A percentile compares a stretch with the other conserved stretches of the same genome.
phyloP scores from a whole-genome alignment of 2,113 vertebrate species.

The Dunckerocampus dactyliophorus region DNA sequence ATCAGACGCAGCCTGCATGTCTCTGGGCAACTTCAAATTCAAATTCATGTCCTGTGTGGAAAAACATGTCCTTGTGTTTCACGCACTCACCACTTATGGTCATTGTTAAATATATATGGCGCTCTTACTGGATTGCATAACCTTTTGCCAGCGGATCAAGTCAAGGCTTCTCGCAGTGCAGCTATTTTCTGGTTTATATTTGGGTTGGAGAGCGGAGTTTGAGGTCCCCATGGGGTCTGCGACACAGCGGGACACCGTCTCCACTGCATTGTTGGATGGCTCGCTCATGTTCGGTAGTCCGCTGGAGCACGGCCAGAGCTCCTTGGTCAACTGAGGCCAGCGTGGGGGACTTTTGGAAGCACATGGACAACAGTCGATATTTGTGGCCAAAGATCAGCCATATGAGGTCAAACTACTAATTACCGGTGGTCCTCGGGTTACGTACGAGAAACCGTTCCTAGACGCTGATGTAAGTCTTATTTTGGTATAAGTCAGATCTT shows the following conservation, averaged over 20 bases:
- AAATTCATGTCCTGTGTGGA: not conserved
- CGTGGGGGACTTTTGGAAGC: not conserved
- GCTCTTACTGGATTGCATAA: not conserved
- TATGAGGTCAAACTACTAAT: not conserved
- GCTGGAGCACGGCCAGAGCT: slow-evolving; percentile 18
- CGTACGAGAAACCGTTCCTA: no score
- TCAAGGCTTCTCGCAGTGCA: slow-evolving; percentile 7
- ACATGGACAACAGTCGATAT: not conserved
- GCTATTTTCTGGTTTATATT: slow-evolving; percentile 21
- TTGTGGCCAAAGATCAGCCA: not conserved
- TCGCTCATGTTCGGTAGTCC: slow-evolving; percentile 29
- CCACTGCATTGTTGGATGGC: slow-evolving; percentile 9
- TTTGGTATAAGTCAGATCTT: no score
- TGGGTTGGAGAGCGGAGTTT: slow-evolving; percentile 22
- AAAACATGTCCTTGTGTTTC: no score
- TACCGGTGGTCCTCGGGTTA: no score
- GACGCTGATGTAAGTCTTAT: no score
- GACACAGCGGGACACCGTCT: slow-evolving; percentile 43
- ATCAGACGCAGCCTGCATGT: not conserved
- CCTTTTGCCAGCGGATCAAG: slow-evolving; percentile 1
- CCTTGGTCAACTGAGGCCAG: slow-evolving; percentile 14
- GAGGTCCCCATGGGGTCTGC: slow-evolving; percentile 10
- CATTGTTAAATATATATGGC: not conserved
- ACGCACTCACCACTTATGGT: not conserved
- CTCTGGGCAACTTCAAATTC: not conserved